Evolutionary conservation across 2,888 invertebrate genomes (phyloP).

Genomic region (Drosophila ezoana): DNA sequence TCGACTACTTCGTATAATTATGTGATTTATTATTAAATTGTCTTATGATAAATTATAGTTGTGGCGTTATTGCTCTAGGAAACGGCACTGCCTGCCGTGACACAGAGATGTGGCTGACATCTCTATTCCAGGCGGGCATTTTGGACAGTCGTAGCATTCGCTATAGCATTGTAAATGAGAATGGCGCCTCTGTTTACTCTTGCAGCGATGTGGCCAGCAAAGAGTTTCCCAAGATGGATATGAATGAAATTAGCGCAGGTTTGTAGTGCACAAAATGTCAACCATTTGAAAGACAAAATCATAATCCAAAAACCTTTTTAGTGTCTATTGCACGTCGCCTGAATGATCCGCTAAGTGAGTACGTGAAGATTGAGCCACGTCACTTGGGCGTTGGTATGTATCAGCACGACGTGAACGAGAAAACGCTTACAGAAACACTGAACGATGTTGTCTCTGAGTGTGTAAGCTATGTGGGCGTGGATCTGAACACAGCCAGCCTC

Average conservation of each 20-base stretch:
- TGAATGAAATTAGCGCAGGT: constrained; percentile 92
- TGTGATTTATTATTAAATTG: background rate
- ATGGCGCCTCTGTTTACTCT: constrained; percentile 97
- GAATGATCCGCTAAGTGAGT: constrained; percentile 95
- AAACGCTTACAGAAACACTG: constrained; percentile 89
- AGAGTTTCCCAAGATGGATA: constrained; percentile 94
- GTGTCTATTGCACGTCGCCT: constrained; percentile 94
- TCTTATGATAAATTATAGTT: constrained; percentile 85
- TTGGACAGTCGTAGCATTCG: constrained; percentile 87
- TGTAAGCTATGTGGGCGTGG: constrained; percentile 97
- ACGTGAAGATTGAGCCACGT: constrained; percentile 96
- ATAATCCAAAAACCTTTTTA: constrained; percentile 58
- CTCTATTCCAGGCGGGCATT: constrained; percentile 86
- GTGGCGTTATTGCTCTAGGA: constrained; percentile 93
- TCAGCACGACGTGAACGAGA: constrained; percentile 94
- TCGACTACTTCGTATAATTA: background rate
- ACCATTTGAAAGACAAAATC: too few species aligned
- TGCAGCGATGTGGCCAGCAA: constrained; percentile 93
- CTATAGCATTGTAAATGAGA: constrained; percentile 94
- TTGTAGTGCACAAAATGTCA: background rate
- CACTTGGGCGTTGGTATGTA: constrained; percentile 98
- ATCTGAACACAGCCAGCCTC: constrained; percentile 94
- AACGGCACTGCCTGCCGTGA: constrained; percentile 96
- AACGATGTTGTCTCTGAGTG: constrained; percentile 94
- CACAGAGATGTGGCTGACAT: constrained; percentile 91